These are phyloP conservation scores for Arge pagana DNA, from an alignment of 2,888 invertebrate species.

Conservation along the genomic window DNA sequence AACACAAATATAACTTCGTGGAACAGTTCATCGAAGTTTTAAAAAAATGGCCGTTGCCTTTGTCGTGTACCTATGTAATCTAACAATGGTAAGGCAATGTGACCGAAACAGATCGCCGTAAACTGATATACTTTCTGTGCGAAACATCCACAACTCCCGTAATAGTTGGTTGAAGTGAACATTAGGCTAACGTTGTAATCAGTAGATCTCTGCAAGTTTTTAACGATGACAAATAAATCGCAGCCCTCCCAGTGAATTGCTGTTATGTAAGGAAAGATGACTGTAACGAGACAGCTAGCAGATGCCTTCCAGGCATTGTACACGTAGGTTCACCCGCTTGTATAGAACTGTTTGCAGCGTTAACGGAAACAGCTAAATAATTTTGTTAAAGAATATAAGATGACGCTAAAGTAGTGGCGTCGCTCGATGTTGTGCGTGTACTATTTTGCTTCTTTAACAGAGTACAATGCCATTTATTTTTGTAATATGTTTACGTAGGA, in stretches of 20 bases:
- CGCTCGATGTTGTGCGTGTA: constrained; percentile 56
- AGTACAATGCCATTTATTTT: constrained; percentile 58
- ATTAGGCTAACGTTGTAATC: constrained; percentile 7
- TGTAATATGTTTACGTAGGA: constrained; percentile 57
- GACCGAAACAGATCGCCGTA: not conserved
- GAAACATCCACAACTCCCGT: constrained; percentile 12
- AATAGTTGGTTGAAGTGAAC: constrained; percentile 11
- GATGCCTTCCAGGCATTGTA: constrained; percentile 20
- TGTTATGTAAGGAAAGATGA: constrained; percentile 18
- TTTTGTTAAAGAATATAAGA: constrained; percentile 31
- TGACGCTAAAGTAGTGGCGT: constrained; percentile 43
- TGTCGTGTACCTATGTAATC: constrained; percentile 7
- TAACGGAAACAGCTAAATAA: constrained; percentile 14
- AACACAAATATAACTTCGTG: constrained; percentile 21
- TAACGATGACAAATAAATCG: not conserved
- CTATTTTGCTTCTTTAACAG: constrained; percentile 58
- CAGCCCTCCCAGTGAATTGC: constrained; percentile 18
- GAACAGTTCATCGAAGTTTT: no score
- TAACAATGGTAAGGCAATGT: constrained; percentile 1
- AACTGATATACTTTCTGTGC: constrained; percentile 16
- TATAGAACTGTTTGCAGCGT: constrained; percentile 1
- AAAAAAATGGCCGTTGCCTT: constrained; percentile 11
- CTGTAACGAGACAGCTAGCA: constrained; percentile 11
- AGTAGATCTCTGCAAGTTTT: constrained; percentile 4
- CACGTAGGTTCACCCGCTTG: constrained; percentile 22